Percentiles rank a stretch among this genome's conserved stretches.
Conservation (phyloP, 2,797 vertebrate species). For the Esox masquinongy region DNA sequence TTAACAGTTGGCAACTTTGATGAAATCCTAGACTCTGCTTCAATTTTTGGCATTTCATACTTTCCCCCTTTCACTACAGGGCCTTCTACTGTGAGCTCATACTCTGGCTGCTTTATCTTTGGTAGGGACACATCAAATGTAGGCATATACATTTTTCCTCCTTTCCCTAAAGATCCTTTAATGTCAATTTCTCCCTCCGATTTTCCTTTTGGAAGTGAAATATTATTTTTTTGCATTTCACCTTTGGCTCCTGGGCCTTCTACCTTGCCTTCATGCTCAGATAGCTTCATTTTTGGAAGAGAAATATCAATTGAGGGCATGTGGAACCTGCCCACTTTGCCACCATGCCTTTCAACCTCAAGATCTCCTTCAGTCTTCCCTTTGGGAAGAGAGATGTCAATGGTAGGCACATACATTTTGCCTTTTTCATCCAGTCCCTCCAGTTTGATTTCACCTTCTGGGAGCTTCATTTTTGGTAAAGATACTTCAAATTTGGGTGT, state of each 20-base stretch:
- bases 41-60: background rate
- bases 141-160: conserved; percentile 27
- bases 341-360: conserved; percentile 23
- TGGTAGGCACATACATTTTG: conserved; percentile 42
- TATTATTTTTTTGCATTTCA: conserved; percentile 48
- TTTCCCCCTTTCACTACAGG: conserved; percentile 36
- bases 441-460: conserved; percentile 22
- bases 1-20: conserved; percentile 75
- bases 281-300: conserved; percentile 58
- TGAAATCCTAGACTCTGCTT: conserved; percentile 44
- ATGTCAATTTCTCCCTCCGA: conserved; percentile 18
- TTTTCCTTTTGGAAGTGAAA: conserved; percentile 55
- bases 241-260: conserved; percentile 36
- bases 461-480: conserved; percentile 47
- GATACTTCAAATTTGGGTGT: conserved; percentile 48
- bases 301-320: conserved; percentile 55
- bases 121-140: conserved; percentile 23
- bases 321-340: conserved; percentile 46
- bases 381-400: conserved; percentile 53
- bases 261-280: conserved; percentile 30
- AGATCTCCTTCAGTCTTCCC: conserved; percentile 31
- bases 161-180: conserved; percentile 24
- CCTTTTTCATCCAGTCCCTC: conserved; percentile 48
- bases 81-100: conserved; percentile 25
- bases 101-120: conserved; percentile 27